Evolutionary conservation across 1,140 invertebrate species (phyloP).

Genomic region (Drosophila gunungcola): DNA sequence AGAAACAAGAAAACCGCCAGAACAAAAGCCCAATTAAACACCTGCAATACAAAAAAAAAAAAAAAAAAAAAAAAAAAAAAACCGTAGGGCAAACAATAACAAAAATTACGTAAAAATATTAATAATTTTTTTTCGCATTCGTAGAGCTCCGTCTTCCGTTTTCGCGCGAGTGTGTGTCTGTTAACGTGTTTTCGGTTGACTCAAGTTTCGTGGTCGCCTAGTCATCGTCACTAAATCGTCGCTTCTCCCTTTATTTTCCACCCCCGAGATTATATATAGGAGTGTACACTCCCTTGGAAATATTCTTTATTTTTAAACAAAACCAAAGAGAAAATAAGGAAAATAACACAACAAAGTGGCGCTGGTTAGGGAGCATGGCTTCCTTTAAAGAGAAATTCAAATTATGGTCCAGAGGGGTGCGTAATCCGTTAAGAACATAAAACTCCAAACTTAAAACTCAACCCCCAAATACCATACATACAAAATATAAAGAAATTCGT

Average conservation of each 20-base stretch:
- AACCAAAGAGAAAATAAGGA: slow-evolving; percentile 10
- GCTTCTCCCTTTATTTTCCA: slow-evolving; percentile 12
- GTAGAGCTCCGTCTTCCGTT: slow-evolving; percentile 20
- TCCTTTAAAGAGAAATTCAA: slow-evolving; percentile 84
- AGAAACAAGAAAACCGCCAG: neutral
- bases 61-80: slow-evolving; percentile 7
- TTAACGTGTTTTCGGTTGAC: slow-evolving; percentile 55
- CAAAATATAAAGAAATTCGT: neutral
- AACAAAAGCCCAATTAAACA: slow-evolving; percentile 25
- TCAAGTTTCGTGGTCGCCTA: slow-evolving; percentile 65
- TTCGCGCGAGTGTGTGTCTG: slow-evolving; percentile 17
- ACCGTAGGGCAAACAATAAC: slow-evolving; percentile 25
- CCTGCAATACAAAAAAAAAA: slow-evolving; percentile 9
- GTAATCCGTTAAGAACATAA: slow-evolving; percentile 41
- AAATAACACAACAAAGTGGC: slow-evolving; percentile 41
- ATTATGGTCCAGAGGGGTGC: slow-evolving; percentile 82
- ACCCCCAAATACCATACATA: neutral
- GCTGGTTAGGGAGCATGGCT: slow-evolving; percentile 62
- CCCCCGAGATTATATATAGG: neutral
- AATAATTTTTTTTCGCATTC: slow-evolving; percentile 20
- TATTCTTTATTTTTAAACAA: neutral
- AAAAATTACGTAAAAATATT: slow-evolving; percentile 48
- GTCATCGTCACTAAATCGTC: slow-evolving; percentile 38
- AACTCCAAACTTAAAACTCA: neutral
- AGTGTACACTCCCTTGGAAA: slow-evolving; percentile 5